phyloP scores from a whole-genome alignment of 2,888 invertebrate species.

The Amblyjoppa fuscipennis region DNA sequence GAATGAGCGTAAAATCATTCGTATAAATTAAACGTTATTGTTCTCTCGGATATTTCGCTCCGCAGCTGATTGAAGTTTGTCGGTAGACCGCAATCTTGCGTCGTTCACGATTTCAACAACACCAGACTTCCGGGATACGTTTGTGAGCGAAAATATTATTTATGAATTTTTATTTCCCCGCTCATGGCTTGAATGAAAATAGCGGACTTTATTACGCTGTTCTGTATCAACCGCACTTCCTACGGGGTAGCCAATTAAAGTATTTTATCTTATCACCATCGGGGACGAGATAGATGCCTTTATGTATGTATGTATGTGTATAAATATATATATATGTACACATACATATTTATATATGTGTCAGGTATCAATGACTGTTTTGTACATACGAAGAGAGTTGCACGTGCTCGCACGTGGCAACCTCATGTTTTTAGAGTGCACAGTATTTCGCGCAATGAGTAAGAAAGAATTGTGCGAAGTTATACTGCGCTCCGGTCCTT shows the following conservation, averaged over 20 bases:
- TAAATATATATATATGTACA: neutral
- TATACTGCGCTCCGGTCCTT: constrained; percentile 16
- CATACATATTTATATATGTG: neutral
- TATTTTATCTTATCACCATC: constrained; percentile 18
- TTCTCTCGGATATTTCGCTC: neutral
- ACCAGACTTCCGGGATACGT: constrained; percentile 30
- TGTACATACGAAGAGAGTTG: neutral
- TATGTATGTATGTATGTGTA: neutral
- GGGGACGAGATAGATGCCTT: constrained; percentile 7
- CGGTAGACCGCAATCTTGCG: constrained; percentile 49
- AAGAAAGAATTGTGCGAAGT: constrained; percentile 32
- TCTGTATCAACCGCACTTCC: constrained; percentile 23
- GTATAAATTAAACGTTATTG: neutral
- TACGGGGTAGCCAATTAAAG: constrained; percentile 10
- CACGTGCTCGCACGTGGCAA: constrained; percentile 27
- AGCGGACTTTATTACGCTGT: neutral
- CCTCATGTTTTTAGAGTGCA: constrained; percentile 61
- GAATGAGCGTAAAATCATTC: constrained; percentile 8
- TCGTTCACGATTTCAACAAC: constrained; percentile 17
- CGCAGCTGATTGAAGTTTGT: neutral
- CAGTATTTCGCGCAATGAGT: constrained; percentile 45
- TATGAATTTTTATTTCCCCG: constrained; percentile 5
- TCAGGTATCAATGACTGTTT: constrained; percentile 24
- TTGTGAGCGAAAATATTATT: constrained; percentile 4
- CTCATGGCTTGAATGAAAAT: neutral